A percentile compares a stretch with the other conserved stretches of the same genome.
Conservation (phyloP, 1,140 invertebrate species). For the Drosophila kanapiae region DNA sequence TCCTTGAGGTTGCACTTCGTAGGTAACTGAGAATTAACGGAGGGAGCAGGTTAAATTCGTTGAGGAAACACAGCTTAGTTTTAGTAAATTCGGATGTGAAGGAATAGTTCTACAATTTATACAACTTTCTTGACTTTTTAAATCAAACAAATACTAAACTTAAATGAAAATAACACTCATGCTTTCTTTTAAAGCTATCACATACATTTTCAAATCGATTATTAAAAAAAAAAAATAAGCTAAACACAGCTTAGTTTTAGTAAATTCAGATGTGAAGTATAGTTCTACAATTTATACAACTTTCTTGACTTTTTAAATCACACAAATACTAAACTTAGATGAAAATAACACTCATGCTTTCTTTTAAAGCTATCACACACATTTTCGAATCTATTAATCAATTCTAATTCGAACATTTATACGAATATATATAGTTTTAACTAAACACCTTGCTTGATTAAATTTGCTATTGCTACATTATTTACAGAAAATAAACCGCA, state of each 20-base stretch:
- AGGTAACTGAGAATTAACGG: not conserved
- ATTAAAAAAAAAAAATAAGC: not conserved
- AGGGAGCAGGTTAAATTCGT: not conserved
- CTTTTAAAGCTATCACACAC: not conserved
- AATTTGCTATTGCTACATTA: conserved; percentile 8
- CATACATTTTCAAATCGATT: not conserved
- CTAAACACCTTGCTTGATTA: not conserved
- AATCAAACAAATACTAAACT: too few species aligned
- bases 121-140: too few species aligned
- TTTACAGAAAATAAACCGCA: conserved; percentile 13
- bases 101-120: too few species aligned
- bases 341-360: too few species aligned
- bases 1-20: not conserved
- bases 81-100: too few species aligned
- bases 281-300: too few species aligned
- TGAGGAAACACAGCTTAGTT: too few species aligned
- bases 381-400: not conserved
- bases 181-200: not conserved
- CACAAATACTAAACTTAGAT: not conserved
- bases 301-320: too few species aligned
- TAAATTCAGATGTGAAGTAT: too few species aligned
- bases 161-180: not conserved
- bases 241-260: too few species aligned
- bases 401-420: not conserved
- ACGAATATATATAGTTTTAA: not conserved